Percentiles rank a stretch among this genome's conserved stretches.
Evolutionary conservation across 2,797 vertebrate species (phyloP).

Genomic region (Manis crassicaudata): DNA sequence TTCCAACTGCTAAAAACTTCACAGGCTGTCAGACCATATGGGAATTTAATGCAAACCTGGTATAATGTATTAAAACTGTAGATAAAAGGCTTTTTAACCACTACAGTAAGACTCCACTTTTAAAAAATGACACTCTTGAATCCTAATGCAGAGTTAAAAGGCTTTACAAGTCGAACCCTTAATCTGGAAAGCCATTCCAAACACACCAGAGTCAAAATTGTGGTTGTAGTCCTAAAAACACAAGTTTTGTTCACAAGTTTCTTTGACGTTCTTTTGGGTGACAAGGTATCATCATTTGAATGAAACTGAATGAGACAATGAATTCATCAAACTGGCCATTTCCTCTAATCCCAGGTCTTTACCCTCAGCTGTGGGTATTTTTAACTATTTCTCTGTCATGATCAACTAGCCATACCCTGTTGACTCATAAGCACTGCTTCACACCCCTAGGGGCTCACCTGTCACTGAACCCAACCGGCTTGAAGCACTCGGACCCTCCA

Average conservation of each 20-base stretch:
- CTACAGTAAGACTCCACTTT: rapidly evolving
- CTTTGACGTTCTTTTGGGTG: background rate
- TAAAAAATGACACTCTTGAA: background rate
- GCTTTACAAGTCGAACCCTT: background rate
- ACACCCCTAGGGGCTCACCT: rapidly evolving
- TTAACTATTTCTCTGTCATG: too few species aligned
- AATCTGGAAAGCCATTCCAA: background rate
- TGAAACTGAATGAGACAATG: background rate
- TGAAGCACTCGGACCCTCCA: too few species aligned
- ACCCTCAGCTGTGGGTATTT: rapidly evolving
- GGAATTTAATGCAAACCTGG: background rate
- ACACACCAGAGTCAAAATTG: background rate
- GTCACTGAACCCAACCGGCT: rapidly evolving
- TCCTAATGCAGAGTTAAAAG: background rate
- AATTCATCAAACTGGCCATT: rapidly evolving
- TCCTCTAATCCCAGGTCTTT: rapidly evolving
- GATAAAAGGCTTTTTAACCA: background rate
- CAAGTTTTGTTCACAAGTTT: too few species aligned
- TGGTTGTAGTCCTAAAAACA: background rate
- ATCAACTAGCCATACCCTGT: rapidly evolving
- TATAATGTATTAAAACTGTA: rapidly evolving
- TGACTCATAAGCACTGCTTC: rapidly evolving
- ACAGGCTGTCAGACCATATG: rapidly evolving
- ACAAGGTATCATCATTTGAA: background rate
- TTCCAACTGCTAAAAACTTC: too few species aligned